phyloP scores from a whole-genome alignment of 1,140 invertebrate genomes.

The Charaxes varanes region DNA sequence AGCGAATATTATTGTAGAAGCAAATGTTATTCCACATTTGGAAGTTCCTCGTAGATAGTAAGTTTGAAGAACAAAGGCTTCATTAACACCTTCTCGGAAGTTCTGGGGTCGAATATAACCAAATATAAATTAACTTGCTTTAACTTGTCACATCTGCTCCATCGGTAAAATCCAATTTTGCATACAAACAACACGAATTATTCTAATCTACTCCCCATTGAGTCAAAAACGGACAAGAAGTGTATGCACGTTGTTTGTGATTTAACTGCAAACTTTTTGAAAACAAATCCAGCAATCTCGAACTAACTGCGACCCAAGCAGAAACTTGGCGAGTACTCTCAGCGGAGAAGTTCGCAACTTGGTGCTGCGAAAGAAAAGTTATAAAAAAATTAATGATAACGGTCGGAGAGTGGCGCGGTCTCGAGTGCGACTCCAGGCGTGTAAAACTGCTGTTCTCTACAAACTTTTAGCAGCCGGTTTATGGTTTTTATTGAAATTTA shows the following conservation, averaged over 20 bases:
- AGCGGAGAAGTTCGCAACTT: slow-evolving; percentile 1
- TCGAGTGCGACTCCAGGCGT: background rate
- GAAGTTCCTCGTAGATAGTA: no score
- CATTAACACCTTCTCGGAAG: no score
- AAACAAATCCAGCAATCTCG: slow-evolving; percentile 4
- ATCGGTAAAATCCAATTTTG: no score
- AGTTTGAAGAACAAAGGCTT: no score
- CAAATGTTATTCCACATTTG: no score
- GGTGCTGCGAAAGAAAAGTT: slow-evolving; percentile 7
- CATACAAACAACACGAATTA: no score
- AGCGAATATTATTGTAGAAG: no score
- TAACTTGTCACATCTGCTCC: no score
- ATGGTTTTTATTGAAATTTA: background rate
- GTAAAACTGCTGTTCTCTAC: background rate
- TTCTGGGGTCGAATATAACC: no score
- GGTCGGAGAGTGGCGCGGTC: slow-evolving; percentile 1
- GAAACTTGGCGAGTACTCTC: slow-evolving; percentile 5
- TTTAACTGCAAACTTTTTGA: background rate
- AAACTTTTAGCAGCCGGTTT: background rate
- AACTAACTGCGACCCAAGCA: background rate
- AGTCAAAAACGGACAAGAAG: no score
- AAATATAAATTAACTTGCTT: no score
- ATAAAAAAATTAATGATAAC: slow-evolving; percentile 10
- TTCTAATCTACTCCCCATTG: no score
- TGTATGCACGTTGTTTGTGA: background rate